A percentile compares a stretch with the other conserved stretches of the same genome.
Evolutionary conservation across 2,888 invertebrate genomes (phyloP).

Genomic region (Eudemis profundana): DNA sequence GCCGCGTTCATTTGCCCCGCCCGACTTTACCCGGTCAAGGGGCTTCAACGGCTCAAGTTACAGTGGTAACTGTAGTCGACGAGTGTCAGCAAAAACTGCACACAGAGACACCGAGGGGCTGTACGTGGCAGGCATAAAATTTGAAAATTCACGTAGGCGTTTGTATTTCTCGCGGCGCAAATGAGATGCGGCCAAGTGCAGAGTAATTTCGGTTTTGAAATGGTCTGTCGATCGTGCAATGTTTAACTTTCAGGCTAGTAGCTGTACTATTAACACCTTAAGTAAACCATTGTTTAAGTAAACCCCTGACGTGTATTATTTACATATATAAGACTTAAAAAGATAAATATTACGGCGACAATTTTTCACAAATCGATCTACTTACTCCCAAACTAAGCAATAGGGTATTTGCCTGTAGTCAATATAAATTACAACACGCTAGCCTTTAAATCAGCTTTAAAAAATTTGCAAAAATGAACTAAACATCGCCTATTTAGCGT

Average conservation of each 20-base stretch:
- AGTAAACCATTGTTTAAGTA: too few species aligned
- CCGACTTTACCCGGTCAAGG: not conserved
- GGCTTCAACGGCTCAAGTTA: slow-evolving; percentile 2
- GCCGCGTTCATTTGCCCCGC: not conserved
- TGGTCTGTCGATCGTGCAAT: slow-evolving; percentile 10
- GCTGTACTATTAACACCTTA: not conserved
- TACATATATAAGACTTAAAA: too few species aligned
- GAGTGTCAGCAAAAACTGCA: slow-evolving; percentile 70
- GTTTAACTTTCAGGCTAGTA: not conserved
- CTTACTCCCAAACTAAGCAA: too few species aligned
- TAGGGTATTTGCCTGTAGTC: too few species aligned
- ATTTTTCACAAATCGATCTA: too few species aligned
- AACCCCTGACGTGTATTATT: too few species aligned
- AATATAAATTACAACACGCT: too few species aligned
- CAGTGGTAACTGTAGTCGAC: slow-evolving; percentile 40
- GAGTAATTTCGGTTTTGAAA: slow-evolving; percentile 64
- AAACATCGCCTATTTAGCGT: too few species aligned
- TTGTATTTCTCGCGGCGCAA: slow-evolving; percentile 70
- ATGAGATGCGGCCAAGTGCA: slow-evolving; percentile 76
- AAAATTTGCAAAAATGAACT: too few species aligned
- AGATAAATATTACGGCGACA: too few species aligned
- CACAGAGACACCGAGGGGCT: slow-evolving; percentile 53
- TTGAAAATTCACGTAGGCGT: slow-evolving; percentile 77
- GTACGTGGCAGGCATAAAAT: slow-evolving; percentile 80
- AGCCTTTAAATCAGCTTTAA: too few species aligned